Evolutionary conservation across 2,113 vertebrate genomes (phyloP), one percentile per base, ranked within the genome.

Genomic region (Probosciger aterrimus): DNA sequence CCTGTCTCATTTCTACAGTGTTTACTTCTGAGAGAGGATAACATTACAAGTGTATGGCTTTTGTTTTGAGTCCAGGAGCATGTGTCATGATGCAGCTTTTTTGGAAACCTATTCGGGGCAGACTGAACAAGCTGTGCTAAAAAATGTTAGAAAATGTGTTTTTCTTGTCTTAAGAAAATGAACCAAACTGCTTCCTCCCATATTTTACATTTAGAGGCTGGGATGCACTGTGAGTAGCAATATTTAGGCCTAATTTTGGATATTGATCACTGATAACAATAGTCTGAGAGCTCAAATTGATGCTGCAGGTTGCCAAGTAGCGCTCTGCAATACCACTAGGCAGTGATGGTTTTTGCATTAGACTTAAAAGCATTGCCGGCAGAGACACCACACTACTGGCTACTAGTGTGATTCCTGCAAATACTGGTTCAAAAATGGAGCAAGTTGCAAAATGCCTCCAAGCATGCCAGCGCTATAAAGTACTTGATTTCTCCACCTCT

Each of bases 311-410:
- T 91, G 86, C 92, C 91, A 96, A 92, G 83, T 7, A 41, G 64
- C 28, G 12, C 23, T 88, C 64, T 92, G 37, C 6, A 7, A 12
- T 85, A 78, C 67, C 75, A 39, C 57, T 43, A 41, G 47, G n/a
- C 57, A 70, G n/a, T 53, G 82, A 81, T 83, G 86, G 46, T 77
- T 92, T 96, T 94, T 90, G 64, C 92, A 86, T 92, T 83, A 77
- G 37, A 5, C 43, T 88, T 63, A 49, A 39, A 82, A 80, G 55
- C 57, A 23, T 49, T 74, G 49, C 82, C 93, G 47, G 75, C 70
- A 94, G 76, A 49, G 71, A 81, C 63, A 52, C 31, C 18, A 19
- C 23, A 8, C 70, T 85, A 37, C 76, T 93, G 88, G 86, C 88
- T 67, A 63, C n/a, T 35, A 52, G 28, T 3, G 2, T 31, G 18